These are phyloP conservation scores for Alethe castanea DNA, from an alignment of 2,113 vertebrate species.

Conservation along the genomic window DNA sequence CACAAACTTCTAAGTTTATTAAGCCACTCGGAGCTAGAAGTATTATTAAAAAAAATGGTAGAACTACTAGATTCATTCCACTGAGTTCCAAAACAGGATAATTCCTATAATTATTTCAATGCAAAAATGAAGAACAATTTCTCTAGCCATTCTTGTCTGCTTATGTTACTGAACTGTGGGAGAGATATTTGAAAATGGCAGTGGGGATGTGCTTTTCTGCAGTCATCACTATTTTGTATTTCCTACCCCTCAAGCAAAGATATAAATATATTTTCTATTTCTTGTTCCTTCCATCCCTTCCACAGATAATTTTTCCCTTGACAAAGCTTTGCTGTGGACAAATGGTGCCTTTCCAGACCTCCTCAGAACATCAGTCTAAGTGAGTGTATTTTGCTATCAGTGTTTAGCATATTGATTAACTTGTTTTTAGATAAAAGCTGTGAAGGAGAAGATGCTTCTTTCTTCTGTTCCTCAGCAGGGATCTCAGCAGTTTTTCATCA, in stretches of 20 bases:
- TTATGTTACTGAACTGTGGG: neutral
- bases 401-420: conserved; percentile 65
- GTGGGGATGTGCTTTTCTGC: neutral
- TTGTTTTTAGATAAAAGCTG: conserved; percentile 53
- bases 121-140: neutral
- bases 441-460: conserved; percentile 43
- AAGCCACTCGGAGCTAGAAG: neutral
- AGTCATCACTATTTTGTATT: neutral
- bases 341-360: conserved; percentile 31
- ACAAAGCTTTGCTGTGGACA: conserved; percentile 27
- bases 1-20: neutral
- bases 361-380: conserved; percentile 14
- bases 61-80: neutral
- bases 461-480: conserved; percentile 49
- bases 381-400: conserved; percentile 24
- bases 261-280: neutral
- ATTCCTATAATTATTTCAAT: neutral
- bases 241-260: neutral
- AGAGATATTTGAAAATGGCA: neutral
- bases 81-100: neutral
- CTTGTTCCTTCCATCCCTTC: neutral
- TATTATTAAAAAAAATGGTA: neutral
- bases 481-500: conserved; percentile 48
- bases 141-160: neutral
- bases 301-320: neutral